A percentile compares a stretch with the other conserved stretches of the same genome.
These are phyloP conservation scores for Cataglyphis livida DNA, from an alignment of 2,888 invertebrate species.

Conservation along the genomic window DNA sequence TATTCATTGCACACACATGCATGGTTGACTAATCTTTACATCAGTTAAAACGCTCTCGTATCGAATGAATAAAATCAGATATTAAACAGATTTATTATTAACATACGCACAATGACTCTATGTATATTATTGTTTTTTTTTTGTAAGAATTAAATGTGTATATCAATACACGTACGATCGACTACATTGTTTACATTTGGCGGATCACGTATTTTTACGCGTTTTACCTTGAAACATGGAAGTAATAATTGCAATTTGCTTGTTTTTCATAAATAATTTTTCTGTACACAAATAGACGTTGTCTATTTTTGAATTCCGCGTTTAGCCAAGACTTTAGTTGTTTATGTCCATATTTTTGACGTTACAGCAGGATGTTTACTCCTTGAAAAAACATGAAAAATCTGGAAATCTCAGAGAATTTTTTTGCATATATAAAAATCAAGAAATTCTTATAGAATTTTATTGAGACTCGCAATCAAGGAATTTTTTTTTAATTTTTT, in stretches of 20 bases:
- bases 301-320: not conserved
- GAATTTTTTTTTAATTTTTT: too few relatives aligned
- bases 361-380: not conserved
- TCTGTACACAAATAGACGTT: not conserved
- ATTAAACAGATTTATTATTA: not conserved
- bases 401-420: too few relatives aligned
- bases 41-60: not conserved
- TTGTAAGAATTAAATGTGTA: not conserved
- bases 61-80: not conserved
- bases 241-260: not conserved
- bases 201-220: not conserved
- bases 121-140: slow-evolving; percentile 1
- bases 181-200: not conserved
- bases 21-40: not conserved
- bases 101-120: not conserved
- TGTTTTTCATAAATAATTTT: not conserved
- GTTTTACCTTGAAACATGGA: not conserved
- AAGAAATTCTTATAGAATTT: too few relatives aligned
- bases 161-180: not conserved
- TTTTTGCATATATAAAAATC: too few relatives aligned
- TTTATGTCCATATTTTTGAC: not conserved
- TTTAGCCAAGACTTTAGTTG: not conserved
- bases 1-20: not conserved
- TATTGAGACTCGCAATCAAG: too few relatives aligned
- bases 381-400: too few relatives aligned